Conservation (phyloP, 1,140 invertebrate species). For the Dinoponera quadriceps region DNA sequence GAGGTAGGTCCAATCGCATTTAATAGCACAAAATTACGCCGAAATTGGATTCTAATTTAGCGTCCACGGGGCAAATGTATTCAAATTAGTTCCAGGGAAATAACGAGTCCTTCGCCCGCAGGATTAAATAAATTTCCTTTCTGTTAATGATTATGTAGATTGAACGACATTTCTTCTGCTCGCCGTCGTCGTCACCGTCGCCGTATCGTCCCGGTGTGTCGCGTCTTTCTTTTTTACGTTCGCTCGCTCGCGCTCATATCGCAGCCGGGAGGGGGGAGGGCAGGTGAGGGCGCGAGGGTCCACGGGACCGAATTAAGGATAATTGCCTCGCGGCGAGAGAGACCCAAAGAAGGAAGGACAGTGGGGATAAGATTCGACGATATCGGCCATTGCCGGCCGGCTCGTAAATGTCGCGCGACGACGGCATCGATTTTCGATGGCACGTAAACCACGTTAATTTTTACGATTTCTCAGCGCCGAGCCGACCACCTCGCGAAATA, state of each 20-base stretch:
- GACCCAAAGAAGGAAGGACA: constrained; percentile 34
- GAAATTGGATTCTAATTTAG: constrained; percentile 86
- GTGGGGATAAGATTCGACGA: constrained; percentile 40
- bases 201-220: constrained; percentile 22
- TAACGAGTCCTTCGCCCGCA: constrained; percentile 79
- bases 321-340: constrained; percentile 76
- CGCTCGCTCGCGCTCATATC: neutral
- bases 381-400: constrained; percentile 57
- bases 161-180: constrained; percentile 81
- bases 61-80: constrained; percentile 82
- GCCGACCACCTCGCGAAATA: neutral
- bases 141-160: constrained; percentile 85
- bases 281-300: constrained; percentile 22
- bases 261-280: neutral
- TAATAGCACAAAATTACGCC: constrained; percentile 85
- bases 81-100: constrained; percentile 83
- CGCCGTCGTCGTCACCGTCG: neutral
- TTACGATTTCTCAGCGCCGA: constrained; percentile 16
- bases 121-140: constrained; percentile 85
- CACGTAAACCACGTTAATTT: constrained; percentile 30
- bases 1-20: constrained; percentile 79
- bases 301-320: constrained; percentile 79
- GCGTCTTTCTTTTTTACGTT: constrained; percentile 46
- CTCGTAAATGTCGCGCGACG: constrained; percentile 62
- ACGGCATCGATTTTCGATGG: constrained; percentile 62